Evolutionary conservation across 2,888 invertebrate genomes (phyloP).

Genomic region (Pharmacophagus antenor): DNA sequence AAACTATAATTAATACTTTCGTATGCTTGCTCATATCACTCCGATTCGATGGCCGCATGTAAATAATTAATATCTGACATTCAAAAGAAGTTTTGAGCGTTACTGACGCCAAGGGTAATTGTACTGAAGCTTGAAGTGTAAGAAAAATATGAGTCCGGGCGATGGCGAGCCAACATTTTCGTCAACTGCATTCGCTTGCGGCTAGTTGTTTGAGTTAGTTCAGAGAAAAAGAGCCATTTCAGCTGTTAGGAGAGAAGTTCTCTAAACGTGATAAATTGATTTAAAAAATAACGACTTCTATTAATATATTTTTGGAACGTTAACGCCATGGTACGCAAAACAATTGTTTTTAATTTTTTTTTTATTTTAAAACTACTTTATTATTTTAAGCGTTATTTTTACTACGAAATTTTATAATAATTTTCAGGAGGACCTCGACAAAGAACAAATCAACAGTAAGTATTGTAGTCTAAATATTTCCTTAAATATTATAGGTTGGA

Average conservation of each 20-base stretch:
- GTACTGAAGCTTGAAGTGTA: constrained; percentile 48
- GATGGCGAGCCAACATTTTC: constrained; percentile 67
- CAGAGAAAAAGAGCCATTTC: constrained; percentile 69
- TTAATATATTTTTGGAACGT: background rate
- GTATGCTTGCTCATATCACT: constrained; percentile 29
- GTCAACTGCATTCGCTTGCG: constrained; percentile 59
- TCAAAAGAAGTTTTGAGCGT: constrained; percentile 60
- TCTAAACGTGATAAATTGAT: background rate
- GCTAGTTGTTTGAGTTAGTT: constrained; percentile 70
- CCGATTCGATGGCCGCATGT: constrained; percentile 42
- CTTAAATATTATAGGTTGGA: background rate
- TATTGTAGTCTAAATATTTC: constrained; percentile 43
- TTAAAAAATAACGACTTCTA: too few relatives aligned
- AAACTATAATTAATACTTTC: constrained; percentile 35
- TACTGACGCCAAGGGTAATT: constrained; percentile 45
- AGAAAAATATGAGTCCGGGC: constrained; percentile 43
- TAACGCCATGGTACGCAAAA: constrained; percentile 6
- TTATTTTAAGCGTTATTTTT: background rate
- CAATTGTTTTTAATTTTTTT: constrained; percentile 41
- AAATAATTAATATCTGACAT: constrained; percentile 59
- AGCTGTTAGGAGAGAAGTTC: constrained; percentile 45
- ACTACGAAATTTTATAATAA: background rate
- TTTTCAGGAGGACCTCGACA: constrained; percentile 87
- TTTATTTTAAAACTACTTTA: constrained; percentile 50
- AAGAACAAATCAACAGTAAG: constrained; percentile 90